A percentile compares a stretch with the other conserved stretches of the same genome.
These are phyloP conservation scores for Drosophila mimica DNA, from an alignment of 2,888 invertebrate species.

Conservation along the genomic window DNA sequence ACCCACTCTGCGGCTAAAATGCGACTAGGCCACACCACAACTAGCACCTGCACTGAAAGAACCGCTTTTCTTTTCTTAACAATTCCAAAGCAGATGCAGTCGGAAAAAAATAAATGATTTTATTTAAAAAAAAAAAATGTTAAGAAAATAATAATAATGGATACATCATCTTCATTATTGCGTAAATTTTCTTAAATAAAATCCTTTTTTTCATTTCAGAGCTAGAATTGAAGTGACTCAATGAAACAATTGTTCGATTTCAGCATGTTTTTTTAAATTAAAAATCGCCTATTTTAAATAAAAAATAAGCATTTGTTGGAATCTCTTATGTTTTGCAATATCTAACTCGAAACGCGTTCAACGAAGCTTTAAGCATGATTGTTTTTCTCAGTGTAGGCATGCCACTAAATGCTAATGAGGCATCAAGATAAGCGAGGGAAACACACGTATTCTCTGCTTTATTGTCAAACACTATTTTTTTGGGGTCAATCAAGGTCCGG, in stretches of 20 bases:
- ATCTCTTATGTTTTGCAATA: no score
- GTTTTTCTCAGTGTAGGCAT: neutral
- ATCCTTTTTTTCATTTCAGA: neutral
- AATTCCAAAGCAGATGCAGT: neutral
- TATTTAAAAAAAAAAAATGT: neutral
- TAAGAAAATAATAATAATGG: neutral
- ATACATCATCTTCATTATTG: neutral
- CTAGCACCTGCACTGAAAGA: slow-evolving; percentile 1
- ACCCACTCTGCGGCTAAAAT: slow-evolving; percentile 24
- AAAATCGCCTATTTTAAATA: no score
- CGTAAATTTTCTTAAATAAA: neutral
- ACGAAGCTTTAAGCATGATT: neutral
- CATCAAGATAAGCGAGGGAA: slow-evolving; percentile 55
- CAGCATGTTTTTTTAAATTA: no score
- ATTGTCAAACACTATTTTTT: slow-evolving; percentile 1
- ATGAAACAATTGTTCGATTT: no score
- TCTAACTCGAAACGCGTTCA: no score
- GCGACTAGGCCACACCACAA: neutral
- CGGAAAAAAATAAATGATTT: neutral
- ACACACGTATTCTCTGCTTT: slow-evolving; percentile 16
- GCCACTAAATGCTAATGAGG: slow-evolving; percentile 28
- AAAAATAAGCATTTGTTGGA: no score
- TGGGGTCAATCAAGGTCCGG: slow-evolving; percentile 45
- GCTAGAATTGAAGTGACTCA: no score
- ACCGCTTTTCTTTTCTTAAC: neutral